Evolutionary conservation across 2,888 invertebrate genomes (phyloP), one percentile per base, ranked within the genome.

Genomic region (Cataglyphis livida): DNA sequence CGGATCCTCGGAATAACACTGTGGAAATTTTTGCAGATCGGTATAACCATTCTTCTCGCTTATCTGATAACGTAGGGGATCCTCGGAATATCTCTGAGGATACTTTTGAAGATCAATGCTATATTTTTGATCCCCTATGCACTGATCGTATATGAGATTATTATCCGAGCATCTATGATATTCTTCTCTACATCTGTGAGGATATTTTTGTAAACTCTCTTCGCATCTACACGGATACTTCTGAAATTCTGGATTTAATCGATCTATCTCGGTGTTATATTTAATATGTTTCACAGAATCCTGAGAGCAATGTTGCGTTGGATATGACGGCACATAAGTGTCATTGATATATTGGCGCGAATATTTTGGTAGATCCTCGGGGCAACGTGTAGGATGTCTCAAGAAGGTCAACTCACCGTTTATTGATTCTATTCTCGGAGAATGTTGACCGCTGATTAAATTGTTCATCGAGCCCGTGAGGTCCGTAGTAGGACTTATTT

Each of bases 401-500:
- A 92, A 84, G 65, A 92, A 88, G 41, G 90, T 89, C 81, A 94
- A 94, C 94, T 94, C 94, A 95, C 94, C 94, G 93, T 94, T 94
- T 59, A 94, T 90, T 35, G 94, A 93, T 82, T 95, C 94, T 78
- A 94, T 91, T 83, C 93, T 92, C 41, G 93, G 93, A n/a, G 92
- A 92, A 82, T 92, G 93, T 76, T 90, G 93, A 68, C 91, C 93
- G 35, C 93, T 90, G 9, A 93, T 93, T 48, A 95, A 90, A 83
- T 94, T 94, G 81, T 94, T 95, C 89, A 93, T 93, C n/a, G 95
- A 94, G 65, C 93, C 94, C 18, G 93, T 92, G 5, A 94, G 87
- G 59, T 95, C 95, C 68, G 89, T 92, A 65, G 86, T 91, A 28
- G 91, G 85, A 76, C 91, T 91, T 18, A 91, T 88, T 76, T 93